Conservation (phyloP, 2,113 vertebrate genomes). For the Delphinus delphis region DNA sequence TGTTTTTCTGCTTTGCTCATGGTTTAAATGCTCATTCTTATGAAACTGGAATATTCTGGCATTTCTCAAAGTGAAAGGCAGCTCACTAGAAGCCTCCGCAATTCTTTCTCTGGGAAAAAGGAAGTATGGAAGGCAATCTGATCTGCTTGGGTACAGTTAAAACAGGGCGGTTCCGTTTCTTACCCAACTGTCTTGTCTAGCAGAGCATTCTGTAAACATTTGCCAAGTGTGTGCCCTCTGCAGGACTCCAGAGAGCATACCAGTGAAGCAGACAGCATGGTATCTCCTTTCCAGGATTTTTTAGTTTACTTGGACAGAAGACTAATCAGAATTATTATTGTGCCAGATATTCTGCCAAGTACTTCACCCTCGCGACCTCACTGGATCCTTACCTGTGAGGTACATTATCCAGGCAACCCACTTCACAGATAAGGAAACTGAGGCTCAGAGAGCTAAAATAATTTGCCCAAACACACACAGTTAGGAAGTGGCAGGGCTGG, state of each 20-base stretch:
- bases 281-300: neutral
- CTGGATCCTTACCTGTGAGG: neutral
- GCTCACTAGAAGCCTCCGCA: conserved; percentile 25
- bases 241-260: neutral
- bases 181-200: neutral
- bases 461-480: neutral
- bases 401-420: neutral
- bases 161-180: neutral
- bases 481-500: neutral
- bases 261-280: neutral
- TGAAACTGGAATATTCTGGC: conserved; percentile 41
- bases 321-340: neutral
- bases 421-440: neutral
- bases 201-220: neutral
- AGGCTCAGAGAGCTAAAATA: neutral
- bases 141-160: neutral
- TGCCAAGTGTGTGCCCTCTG: neutral
- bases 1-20: conserved; percentile 67
- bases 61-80: conserved; percentile 36
- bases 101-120: conserved; percentile 10
- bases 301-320: neutral
- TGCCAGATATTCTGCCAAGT: neutral
- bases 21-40: conserved; percentile 67
- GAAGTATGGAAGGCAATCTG: neutral
- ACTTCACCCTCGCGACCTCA: neutral